A percentile compares a stretch with the other conserved stretches of the same genome.
These are phyloP conservation scores for Aphis gossypii DNA, from an alignment of 1,140 invertebrate species.

Conservation along the genomic window DNA sequence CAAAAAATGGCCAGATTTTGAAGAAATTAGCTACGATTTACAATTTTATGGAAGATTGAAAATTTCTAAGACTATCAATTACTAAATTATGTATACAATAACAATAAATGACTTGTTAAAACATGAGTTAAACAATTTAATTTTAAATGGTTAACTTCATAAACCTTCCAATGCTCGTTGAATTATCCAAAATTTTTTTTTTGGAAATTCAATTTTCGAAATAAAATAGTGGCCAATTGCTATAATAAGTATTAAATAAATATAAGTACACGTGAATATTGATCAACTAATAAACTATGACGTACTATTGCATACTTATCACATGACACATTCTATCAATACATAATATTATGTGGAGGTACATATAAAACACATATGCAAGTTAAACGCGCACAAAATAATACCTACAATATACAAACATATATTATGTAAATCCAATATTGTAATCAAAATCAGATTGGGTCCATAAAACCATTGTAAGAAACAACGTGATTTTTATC, in stretches of 20 bases:
- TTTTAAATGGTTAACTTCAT: background rate
- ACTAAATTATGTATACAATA: background rate
- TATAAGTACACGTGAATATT: background rate
- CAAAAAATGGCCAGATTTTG: too few relatives aligned
- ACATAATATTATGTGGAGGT: background rate
- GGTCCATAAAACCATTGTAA: background rate
- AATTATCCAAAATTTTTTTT: background rate
- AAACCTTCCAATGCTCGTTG: background rate
- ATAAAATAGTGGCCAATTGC: background rate
- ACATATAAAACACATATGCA: background rate
- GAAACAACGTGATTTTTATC: background rate
- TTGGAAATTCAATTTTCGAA: background rate
- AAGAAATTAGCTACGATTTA: too few relatives aligned
- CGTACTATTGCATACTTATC: background rate
- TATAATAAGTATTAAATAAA: background rate
- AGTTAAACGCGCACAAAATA: background rate
- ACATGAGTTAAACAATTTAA: background rate
- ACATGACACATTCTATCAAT: background rate
- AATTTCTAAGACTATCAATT: too few relatives aligned
- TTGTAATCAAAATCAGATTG: background rate
- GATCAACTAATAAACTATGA: background rate
- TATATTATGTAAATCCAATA: background rate
- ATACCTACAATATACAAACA: background rate
- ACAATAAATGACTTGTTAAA: background rate
- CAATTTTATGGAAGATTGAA: too few relatives aligned